phyloP scores from a whole-genome alignment of 2,113 vertebrate species.

The Ophthalmolycus amberensis region DNA sequence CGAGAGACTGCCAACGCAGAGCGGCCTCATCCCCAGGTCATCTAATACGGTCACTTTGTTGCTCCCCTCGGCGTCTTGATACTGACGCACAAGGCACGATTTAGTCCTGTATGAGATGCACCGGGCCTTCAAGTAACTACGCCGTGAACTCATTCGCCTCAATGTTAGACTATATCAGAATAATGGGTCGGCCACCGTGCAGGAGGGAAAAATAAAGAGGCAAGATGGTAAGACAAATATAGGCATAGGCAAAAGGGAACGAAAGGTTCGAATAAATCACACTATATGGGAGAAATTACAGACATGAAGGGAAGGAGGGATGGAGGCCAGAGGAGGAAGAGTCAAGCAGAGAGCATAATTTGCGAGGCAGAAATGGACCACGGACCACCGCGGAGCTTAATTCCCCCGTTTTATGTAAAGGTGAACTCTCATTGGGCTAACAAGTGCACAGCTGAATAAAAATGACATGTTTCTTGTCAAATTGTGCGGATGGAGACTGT shows the following conservation, averaged over 20 bases:
- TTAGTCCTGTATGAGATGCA: background rate
- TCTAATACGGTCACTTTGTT: background rate
- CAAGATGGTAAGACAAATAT: background rate
- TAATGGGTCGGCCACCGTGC: background rate
- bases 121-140: background rate
- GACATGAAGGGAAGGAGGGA: conserved; percentile 22
- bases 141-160: background rate
- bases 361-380: conserved; percentile 39
- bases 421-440: conserved; percentile 19
- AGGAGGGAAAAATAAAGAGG: conserved; percentile 21
- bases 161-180: background rate
- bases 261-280: conserved; percentile 24
- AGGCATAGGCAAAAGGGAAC: conserved; percentile 2
- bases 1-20: background rate
- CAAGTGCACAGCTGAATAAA: conserved; percentile 30
- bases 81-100: background rate
- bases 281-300: conserved; percentile 45
- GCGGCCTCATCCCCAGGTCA: too few relatives aligned
- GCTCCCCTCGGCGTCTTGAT: background rate
- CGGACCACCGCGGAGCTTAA: conserved; percentile 41
- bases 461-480: conserved; percentile 27
- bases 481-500: conserved; percentile 18
- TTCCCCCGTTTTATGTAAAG: conserved; percentile 38
- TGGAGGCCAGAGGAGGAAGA: conserved; percentile 43
- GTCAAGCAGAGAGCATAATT: conserved; percentile 60